These are phyloP conservation scores for Stichopus chloronotus DNA, from an alignment of 35 echinoderm and acorn worm species.

Conservation along the genomic window DNA sequence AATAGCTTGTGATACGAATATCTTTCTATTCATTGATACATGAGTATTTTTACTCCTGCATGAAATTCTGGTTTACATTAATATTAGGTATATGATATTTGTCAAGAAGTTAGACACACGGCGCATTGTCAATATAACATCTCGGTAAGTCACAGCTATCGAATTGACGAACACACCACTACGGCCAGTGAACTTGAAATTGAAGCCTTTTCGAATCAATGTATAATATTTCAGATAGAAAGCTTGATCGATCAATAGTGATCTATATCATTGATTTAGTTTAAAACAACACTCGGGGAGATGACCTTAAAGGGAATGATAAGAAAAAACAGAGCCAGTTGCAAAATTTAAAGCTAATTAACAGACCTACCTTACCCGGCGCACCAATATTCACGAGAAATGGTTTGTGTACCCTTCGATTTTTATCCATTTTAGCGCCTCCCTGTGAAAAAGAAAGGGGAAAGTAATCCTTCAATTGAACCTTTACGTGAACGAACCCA, in stretches of 20 bases:
- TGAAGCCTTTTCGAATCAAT: neutral
- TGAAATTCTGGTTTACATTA: too few species aligned
- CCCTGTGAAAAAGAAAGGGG: neutral
- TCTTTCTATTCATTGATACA: too few species aligned
- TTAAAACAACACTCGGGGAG: slow-evolving; percentile 25
- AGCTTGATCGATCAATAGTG: slow-evolving; percentile 41
- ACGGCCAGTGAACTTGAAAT: slow-evolving; percentile 44
- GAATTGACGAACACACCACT: neutral
- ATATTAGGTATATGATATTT: too few species aligned
- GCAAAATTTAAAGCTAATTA: slow-evolving; percentile 37
- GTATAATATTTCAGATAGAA: slow-evolving; percentile 20
- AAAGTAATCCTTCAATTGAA: slow-evolving; percentile 3
- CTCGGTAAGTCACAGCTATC: too few species aligned
- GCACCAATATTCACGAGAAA: neutral
- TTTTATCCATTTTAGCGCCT: slow-evolving; percentile 40
- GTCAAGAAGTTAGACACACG: too few species aligned
- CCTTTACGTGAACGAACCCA: neutral
- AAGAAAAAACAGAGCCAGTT: slow-evolving; percentile 11
- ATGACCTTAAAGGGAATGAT: slow-evolving; percentile 12
- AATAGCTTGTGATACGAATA: too few species aligned
- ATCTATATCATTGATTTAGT: slow-evolving; percentile 5
- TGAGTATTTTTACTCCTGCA: too few species aligned
- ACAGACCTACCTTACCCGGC: slow-evolving; percentile 17
- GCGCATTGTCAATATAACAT: too few species aligned
- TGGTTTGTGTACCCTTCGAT: slow-evolving; percentile 8